A percentile compares a stretch with the other conserved stretches of the same genome.
These are phyloP conservation scores for Porites rus DNA, from an alignment of 92 coral and sea anemone genomes.

Conservation along the genomic window DNA sequence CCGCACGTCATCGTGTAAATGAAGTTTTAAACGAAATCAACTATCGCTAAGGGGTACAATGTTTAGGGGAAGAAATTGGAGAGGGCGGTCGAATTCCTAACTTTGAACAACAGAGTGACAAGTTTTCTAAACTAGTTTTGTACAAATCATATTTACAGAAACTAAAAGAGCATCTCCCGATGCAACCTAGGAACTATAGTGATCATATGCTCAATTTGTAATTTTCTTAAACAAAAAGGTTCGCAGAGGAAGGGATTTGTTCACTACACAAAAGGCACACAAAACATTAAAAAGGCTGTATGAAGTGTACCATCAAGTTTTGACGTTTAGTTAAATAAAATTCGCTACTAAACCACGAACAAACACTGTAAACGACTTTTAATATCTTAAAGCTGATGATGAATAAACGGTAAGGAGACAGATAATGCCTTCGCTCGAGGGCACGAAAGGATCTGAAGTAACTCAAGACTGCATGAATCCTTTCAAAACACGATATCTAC, in stretches of 20 bases:
- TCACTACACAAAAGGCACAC: not conserved
- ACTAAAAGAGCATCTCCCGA: not conserved
- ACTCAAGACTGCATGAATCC: too few relatives aligned
- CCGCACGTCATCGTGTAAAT: not conserved
- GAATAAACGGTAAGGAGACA: not conserved
- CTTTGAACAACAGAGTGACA: not conserved
- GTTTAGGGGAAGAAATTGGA: too few relatives aligned
- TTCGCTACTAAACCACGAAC: not conserved
- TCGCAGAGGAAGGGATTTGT: slow-evolving; percentile 17
- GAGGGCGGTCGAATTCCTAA: not conserved
- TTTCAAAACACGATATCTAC: too few relatives aligned
- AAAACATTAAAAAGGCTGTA: slow-evolving; percentile 6
- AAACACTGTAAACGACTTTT: not conserved
- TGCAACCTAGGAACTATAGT: not conserved
- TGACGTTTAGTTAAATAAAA: slow-evolving; percentile 13
- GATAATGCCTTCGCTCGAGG: not conserved
- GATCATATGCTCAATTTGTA: not conserved
- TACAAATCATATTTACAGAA: not conserved
- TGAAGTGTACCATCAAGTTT: slow-evolving; percentile 2
- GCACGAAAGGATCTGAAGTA: too few relatives aligned
- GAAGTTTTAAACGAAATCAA: not conserved
- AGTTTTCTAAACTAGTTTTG: not conserved
- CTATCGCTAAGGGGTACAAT: not conserved
- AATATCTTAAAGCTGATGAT: not conserved
- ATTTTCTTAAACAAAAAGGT: not conserved